Evolutionary conservation across 2,888 invertebrate genomes (phyloP).

Genomic region (Herminia tarsipennalis): DNA sequence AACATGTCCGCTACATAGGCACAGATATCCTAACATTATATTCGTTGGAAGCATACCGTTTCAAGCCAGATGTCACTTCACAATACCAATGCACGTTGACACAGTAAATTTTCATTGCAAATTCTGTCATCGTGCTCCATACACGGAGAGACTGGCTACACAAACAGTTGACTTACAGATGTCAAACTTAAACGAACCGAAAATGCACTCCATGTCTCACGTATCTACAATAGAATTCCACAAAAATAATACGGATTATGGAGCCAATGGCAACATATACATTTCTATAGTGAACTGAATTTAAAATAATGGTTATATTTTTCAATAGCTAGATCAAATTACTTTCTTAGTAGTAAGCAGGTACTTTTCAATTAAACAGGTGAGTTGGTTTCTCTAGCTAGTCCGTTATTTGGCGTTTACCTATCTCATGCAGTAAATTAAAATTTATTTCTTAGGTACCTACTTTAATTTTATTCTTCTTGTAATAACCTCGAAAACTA

Average conservation of each 20-base stretch:
- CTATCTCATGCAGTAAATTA: too few relatives aligned
- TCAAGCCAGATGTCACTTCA: constrained; percentile 68
- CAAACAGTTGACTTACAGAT: constrained; percentile 80
- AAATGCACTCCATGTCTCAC: constrained; percentile 62
- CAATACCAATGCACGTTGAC: constrained; percentile 75
- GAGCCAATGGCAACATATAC: neutral
- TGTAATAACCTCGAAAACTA: too few relatives aligned
- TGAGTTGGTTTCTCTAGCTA: too few relatives aligned
- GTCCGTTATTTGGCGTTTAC: too few relatives aligned
- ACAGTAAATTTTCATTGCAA: constrained; percentile 82
- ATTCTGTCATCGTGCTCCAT: constrained; percentile 76
- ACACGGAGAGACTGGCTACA: constrained; percentile 64
- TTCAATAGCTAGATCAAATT: too few relatives aligned
- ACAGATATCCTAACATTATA: constrained; percentile 27
- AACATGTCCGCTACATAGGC: constrained; percentile 17
- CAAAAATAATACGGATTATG: constrained; percentile 38
- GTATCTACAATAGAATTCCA: constrained; percentile 35
- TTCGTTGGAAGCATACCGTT: constrained; percentile 49
- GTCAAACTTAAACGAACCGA: constrained; percentile 85
- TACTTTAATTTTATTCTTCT: too few relatives aligned
- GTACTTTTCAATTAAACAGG: too few relatives aligned
- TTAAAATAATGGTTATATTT: too few relatives aligned
- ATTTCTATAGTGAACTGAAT: neutral
- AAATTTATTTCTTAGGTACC: too few relatives aligned
- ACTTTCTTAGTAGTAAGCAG: too few relatives aligned